phyloP scores from a whole-genome alignment of 1,140 invertebrate species.

The Pissodes strobi region DNA sequence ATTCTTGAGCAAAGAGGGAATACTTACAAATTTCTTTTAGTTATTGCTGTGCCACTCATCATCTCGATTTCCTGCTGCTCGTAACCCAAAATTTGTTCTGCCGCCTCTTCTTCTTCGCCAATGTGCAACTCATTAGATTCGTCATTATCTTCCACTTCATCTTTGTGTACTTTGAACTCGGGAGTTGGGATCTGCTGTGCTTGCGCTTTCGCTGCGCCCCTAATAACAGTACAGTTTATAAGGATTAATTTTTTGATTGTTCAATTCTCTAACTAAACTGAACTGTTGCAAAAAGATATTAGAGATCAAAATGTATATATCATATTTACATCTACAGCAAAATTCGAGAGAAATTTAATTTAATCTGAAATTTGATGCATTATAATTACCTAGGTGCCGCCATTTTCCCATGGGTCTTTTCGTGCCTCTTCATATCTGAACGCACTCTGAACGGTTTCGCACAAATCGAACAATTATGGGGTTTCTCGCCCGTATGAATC shows the following conservation, averaged over 20 bases:
- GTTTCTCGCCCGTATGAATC: conserved; percentile 88
- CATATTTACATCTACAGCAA: too few relatives aligned
- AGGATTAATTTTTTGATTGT: too few relatives aligned
- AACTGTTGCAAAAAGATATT: too few relatives aligned
- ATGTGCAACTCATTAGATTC: conserved; percentile 42
- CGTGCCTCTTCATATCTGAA: conserved; percentile 87
- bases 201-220: conserved; percentile 2
- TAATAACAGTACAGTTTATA: too few relatives aligned
- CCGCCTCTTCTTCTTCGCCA: conserved; percentile 37
- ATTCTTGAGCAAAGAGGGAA: too few relatives aligned
- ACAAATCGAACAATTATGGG: conserved; percentile 76
- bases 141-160: conserved; percentile 40
- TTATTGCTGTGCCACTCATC: conserved; percentile 26
- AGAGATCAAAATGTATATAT: too few relatives aligned
- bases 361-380: too few relatives aligned
- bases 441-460: conserved; percentile 82
- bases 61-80: conserved; percentile 33
- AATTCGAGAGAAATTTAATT: too few relatives aligned
- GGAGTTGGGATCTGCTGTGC: not conserved
- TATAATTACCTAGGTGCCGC: conserved; percentile 7
- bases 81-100: conserved; percentile 31
- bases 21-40: too few relatives aligned
- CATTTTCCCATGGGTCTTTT: conserved; percentile 69
- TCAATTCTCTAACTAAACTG: too few relatives aligned
- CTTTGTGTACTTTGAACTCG: conserved; percentile 35